Percentiles rank a stretch among this genome's conserved stretches.
Conservation (phyloP, 1,140 invertebrate species). For the Microvelia longipes region DNA sequence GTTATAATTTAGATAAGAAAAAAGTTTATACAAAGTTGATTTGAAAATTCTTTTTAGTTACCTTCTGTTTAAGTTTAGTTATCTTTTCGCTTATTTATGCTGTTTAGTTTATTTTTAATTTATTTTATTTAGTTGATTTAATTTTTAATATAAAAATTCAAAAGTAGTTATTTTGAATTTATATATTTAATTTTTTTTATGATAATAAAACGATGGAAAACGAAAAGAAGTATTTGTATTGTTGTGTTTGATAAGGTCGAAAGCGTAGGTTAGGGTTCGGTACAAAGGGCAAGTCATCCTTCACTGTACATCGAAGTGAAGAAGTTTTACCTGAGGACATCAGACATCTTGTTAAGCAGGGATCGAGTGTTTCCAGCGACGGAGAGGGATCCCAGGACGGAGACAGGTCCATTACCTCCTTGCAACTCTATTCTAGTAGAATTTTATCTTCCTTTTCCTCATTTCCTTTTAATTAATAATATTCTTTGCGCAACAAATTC, state of each 20-base stretch:
- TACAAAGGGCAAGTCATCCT: constrained; percentile 81
- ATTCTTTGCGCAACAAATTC: too few species aligned
- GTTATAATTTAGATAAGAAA: background rate
- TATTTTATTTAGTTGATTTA: background rate
- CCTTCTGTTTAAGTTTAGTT: too few species aligned
- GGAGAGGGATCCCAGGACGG: constrained; percentile 71
- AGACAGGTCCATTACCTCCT: constrained; percentile 42
- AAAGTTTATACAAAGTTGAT: too few species aligned
- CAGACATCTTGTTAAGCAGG: constrained; percentile 53
- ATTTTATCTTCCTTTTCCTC: background rate
- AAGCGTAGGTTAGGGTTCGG: constrained; percentile 90
- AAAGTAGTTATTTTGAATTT: background rate
- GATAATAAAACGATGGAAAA: background rate
- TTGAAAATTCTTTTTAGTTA: too few species aligned
- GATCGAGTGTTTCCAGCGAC: constrained; percentile 81
- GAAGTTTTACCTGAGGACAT: constrained; percentile 80
- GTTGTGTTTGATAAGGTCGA: constrained; percentile 43
- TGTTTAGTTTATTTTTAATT: background rate
- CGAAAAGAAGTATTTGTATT: background rate
- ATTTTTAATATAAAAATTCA: background rate
- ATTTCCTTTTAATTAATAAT: too few species aligned
- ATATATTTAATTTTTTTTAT: background rate
- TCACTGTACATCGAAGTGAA: constrained; percentile 89
- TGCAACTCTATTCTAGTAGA: background rate
- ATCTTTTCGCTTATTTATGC: too few species aligned